Evolutionary conservation across 2,888 invertebrate species (phyloP), one percentile per base, ranked within the genome.

Genomic region (Allolobophora icterica): DNA sequence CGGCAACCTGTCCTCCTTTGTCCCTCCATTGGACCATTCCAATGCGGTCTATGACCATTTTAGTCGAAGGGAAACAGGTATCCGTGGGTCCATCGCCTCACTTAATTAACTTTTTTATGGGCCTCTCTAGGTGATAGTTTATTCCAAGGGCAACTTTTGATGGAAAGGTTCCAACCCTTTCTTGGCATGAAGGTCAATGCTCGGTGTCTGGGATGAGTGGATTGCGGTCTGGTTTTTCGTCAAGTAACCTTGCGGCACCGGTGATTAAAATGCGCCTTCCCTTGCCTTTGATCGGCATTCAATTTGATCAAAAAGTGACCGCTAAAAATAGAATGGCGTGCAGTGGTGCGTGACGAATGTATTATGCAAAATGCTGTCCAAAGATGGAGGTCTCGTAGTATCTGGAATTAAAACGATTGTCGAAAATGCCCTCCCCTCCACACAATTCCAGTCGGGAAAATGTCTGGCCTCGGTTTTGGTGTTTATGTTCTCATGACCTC

Each of bases 31-130:
- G 87, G 87, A 87, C 87, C 38, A 87, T 87, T 87, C 87, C 87
- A 87, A 87, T 38, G 38, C 38, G 87, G 87, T 87, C 87, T 87
- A 38, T 87, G 34, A 87, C 87, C 87, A 87, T 87, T 87, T 87
- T 87, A 38, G 87, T 34, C 87, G 87, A 35, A 87, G 87, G 87
- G 87, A 87, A 87, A 87, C 87, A 38, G 87, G 87, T 35, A 21
- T 87, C 35, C 87, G 21, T 35, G 3, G 33, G 87, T 21, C 38
- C 71, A 71, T 17, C n/a, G 71, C 71, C n/a, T 13, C 71, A 71
- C 8, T 71, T 71, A 71, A 71, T 71, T 71, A 71, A 71, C 30
- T n/a, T n/a, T 71, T 71, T 71, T 17, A n/a, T 71, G 71, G n/a
- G 71, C 71, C n/a, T n/a, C 30, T 71, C n/a, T 71, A 11, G n/a